Base-by-base conservation (phyloP, 2,797 vertebrate genomes). In the Falco biarmicus region DNA sequence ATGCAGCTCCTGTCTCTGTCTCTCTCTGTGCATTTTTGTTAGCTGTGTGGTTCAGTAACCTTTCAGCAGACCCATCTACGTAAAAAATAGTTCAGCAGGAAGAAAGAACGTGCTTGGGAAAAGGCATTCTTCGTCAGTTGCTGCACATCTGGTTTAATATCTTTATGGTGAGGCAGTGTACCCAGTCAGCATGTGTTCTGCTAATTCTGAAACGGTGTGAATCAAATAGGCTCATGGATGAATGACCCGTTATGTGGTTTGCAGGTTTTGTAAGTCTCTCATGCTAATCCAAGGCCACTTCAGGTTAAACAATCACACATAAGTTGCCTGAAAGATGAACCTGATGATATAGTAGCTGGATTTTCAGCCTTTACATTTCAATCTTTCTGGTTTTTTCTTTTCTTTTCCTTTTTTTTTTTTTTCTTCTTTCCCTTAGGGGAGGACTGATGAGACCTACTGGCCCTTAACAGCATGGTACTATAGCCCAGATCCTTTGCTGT, bases 91-190 rank as follows among this genome's bases (percentile, higher is more conserved):
- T 25, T 82, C 70, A 64, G 56, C 73, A 51, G 64, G 64, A 87
- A 50, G 56, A 74, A 64, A 39, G 29, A 84, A 45, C 4, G 1
- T 56, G n/a, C 59, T 87, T 60, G 60, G 88, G 85, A 65, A 91
- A 93, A 93, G 74, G 47, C 16, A 4, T 70, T 76, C 54, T 37
- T 91, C 34, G 54, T 68, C 60, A 59, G 28, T 60, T 68, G 56
- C 53, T 96, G 71, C 61, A 92, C 68, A 83, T 93, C 56, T 94
- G 80, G 48, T 90, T 93, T 85, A 29, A 85, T 47, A 56, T 56
- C 63, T 93, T 76, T n/a, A 25, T 26, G 29, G 70, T 47, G 45
- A 86, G 83, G 51, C 70, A 70, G 41, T 26, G 47, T 32, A 93
- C 48, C 43, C 69, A 69, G 63, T n/a, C 85, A 91, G 80, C 48